Percentiles rank a stretch among this genome's conserved stretches.
Evolutionary conservation across 2,797 vertebrate species (phyloP).

Genomic region (Siniperca obscura): DNA sequence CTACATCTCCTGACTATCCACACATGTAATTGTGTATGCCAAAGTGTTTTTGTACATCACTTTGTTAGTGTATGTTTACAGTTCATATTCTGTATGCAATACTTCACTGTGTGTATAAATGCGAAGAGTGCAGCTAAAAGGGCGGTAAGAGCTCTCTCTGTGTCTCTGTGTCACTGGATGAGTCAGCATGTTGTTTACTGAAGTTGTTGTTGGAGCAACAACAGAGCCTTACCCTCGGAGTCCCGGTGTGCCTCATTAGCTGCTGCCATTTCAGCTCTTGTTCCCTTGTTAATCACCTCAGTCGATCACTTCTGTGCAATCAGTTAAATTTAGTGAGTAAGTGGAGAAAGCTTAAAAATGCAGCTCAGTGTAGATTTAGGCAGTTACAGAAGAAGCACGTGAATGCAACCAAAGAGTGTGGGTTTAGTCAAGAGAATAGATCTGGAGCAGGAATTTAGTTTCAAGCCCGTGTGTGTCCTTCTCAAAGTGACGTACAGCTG

Average conservation of each 20-base stretch:
- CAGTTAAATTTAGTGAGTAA: conserved; percentile 74
- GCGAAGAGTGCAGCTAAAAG: conserved; percentile 38
- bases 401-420: conserved; percentile 7
- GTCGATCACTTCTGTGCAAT: conserved; percentile 78
- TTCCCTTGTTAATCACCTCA: conserved; percentile 85
- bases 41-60: too few relatives aligned
- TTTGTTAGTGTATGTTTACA: not conserved
- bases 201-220: conserved; percentile 71
- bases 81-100: conserved; percentile 11
- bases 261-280: conserved; percentile 81
- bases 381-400: not conserved
- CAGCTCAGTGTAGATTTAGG: conserved; percentile 29
- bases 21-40: conserved; percentile 11
- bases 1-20: conserved; percentile 14
- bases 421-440: conserved; percentile 12
- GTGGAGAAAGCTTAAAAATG: conserved; percentile 63
- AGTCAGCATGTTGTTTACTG: conserved; percentile 83
- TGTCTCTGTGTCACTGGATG: conserved; percentile 64
- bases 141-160: conserved; percentile 27
- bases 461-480: not conserved
- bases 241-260: conserved; percentile 88
- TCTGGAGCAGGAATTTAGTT: not conserved
- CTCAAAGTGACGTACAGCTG: not conserved
- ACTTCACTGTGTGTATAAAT: conserved; percentile 34
- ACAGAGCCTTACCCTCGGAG: conserved; percentile 77